These are phyloP conservation scores for Aphidius ervi DNA, from an alignment of 1,140 invertebrate genomes.

Conservation along the genomic window DNA sequence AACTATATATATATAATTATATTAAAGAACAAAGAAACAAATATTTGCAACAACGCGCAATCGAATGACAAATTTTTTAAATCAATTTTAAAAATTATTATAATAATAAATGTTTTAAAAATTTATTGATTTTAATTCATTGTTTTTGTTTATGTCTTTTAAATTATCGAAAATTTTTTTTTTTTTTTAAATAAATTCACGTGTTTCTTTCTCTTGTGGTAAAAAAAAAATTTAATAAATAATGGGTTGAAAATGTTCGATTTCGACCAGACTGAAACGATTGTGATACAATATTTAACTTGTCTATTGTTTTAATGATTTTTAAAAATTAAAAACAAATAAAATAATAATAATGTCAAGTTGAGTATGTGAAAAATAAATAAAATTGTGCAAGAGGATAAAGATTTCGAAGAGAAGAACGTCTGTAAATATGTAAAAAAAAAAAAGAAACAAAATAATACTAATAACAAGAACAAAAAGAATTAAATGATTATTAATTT, in stretches of 20 bases:
- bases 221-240: constrained; percentile 3
- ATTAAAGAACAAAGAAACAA: no score
- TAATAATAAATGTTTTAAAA: not conserved
- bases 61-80: no score
- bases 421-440: constrained; percentile 30
- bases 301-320: constrained; percentile 46
- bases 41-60: no score
- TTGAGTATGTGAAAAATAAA: constrained; percentile 30
- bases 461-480: constrained; percentile 4
- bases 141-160: not conserved
- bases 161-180: no score
- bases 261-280: constrained; percentile 53
- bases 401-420: constrained; percentile 18
- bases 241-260: constrained; percentile 51
- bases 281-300: constrained; percentile 56
- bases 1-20: no score
- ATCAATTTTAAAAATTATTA: no score
- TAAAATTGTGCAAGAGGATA: constrained; percentile 18
- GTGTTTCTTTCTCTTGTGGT: constrained; percentile 35
- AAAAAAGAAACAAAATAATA: constrained; percentile 20
- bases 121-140: not conserved
- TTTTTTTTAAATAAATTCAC: constrained; percentile 12
- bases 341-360: constrained; percentile 24
- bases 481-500: not conserved
- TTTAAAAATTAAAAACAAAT: constrained; percentile 9